Percentiles rank a stretch among this genome's conserved stretches.
These are phyloP conservation scores for Cheirogaleus medius DNA, from an alignment of 2,113 vertebrate genomes.

Conservation along the genomic window DNA sequence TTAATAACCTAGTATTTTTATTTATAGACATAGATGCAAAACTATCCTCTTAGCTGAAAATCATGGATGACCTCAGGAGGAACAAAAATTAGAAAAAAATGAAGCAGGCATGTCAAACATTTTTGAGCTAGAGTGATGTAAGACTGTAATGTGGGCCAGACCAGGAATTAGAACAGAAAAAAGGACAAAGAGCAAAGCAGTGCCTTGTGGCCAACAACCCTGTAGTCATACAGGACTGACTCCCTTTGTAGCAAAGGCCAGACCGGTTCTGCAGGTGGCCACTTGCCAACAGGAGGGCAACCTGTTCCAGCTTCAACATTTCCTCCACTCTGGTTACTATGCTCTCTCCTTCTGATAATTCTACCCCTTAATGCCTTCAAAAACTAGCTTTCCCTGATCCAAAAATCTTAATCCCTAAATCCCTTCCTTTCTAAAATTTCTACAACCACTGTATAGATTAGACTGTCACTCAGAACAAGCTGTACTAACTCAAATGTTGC, in stretches of 20 bases:
- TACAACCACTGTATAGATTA: constrained; percentile 2
- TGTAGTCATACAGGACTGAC: not conserved
- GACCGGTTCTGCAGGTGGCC: not conserved
- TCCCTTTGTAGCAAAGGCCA: not conserved
- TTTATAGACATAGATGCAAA: constrained; percentile 4
- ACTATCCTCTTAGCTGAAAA: not conserved
- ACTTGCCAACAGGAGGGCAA: not conserved
- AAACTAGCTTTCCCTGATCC: not conserved
- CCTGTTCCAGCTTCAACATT: not conserved
- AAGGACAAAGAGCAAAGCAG: not conserved
- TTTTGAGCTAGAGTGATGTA: not conserved
- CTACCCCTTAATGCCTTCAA: not conserved
- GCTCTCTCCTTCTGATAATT: not conserved
- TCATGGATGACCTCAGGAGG: not conserved
- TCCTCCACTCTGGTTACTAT: not conserved
- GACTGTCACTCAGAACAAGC: not conserved
- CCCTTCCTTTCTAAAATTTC: constrained; percentile 27
- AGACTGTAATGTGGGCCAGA: not conserved
- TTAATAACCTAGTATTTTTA: not conserved
- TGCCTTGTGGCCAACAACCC: not conserved
- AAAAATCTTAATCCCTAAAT: constrained; percentile 46
- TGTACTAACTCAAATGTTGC: not conserved
- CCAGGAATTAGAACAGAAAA: not conserved
- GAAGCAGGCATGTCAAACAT: not conserved
- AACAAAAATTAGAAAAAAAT: not conserved